These are phyloP conservation scores for Merodon equestris DNA, from an alignment of 2,888 invertebrate species.

Conservation along the genomic window DNA sequence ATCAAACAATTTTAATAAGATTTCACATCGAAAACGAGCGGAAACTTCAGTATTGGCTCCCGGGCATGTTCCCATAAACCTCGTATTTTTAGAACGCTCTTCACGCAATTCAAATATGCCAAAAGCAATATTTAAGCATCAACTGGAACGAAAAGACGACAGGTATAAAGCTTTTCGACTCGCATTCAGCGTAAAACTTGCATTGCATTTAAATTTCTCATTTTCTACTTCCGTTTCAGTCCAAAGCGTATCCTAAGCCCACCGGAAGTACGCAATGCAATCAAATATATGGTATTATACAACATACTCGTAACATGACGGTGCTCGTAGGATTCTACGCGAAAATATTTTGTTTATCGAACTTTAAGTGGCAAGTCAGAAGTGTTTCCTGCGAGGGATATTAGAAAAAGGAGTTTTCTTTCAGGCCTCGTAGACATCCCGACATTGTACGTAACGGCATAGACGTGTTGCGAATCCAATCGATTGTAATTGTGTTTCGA, in stretches of 20 bases:
- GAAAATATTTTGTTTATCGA: background rate
- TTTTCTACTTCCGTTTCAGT: slow-evolving; percentile 59
- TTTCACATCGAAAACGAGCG: no score
- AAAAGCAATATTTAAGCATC: no score
- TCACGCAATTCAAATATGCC: slow-evolving; percentile 49
- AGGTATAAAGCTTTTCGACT: background rate
- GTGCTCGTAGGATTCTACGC: background rate
- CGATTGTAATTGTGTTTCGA: no score
- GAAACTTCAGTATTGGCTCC: no score
- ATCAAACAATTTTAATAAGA: no score
- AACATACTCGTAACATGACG: slow-evolving; percentile 25
- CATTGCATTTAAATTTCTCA: slow-evolving; percentile 65
- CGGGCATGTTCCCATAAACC: no score
- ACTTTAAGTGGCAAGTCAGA: slow-evolving; percentile 65
- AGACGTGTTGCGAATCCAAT: no score
- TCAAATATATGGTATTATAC: slow-evolving; percentile 11
- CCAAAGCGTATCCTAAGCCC: slow-evolving; percentile 14
- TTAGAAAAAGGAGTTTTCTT: slow-evolving; percentile 48
- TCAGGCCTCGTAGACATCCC: slow-evolving; percentile 11
- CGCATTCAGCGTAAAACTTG: slow-evolving; percentile 29
- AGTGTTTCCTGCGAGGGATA: slow-evolving; percentile 63
- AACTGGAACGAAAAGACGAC: slow-evolving; percentile 37
- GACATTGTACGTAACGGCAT: background rate
- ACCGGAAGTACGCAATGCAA: slow-evolving; percentile 67
- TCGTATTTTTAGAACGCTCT: no score